Evolutionary conservation across 2,113 vertebrate genomes (phyloP), one percentile per base, ranked within the genome.

Genomic region (Trichomycterus rosablanca): DNA sequence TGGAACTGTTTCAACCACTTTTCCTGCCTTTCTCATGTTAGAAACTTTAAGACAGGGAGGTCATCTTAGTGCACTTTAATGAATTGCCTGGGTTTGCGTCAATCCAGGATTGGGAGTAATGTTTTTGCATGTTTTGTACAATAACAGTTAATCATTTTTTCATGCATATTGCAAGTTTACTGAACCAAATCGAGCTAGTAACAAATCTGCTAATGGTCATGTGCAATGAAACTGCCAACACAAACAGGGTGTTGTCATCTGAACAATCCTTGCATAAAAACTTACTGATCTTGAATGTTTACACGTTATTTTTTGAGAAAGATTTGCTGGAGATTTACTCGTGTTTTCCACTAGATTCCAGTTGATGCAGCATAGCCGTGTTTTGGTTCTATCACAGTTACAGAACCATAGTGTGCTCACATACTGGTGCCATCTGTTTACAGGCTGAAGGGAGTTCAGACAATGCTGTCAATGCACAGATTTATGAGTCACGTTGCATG

Each of bases 41-140:
- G 15, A 24, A 23, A 22, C 22, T 48, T 50, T 67, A 46, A 45
- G 14, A 20, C 34, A 39, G 18, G 14, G 42, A 35, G 14, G 30
- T 26, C 30, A 34, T 78, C 69, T 79, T 66, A n/a, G 80, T 77
- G 85, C 84, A 87, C 85, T 86, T 88, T 89, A 87, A 72, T 40
- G 70, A 75, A 56, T 68, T 74, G 37, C 32, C 28, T 61, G 42
- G 14, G 69, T 66, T 61, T 18, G 43, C 46, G 58, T 26, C 16
- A 28, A 7, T 16, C 20, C 5, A 39, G n/a, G 24, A 32, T 61
- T 63, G 34, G 51, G 19, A 63, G 42, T 51, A 68, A 67, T 45
- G 2, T 45, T 46, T 62, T 7, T 69, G 52, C 20, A 60, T 66
- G 23, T 10, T 18, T 70, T 46, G 30, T 75, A 51, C 65, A 45